Conservation (phyloP, 2,797 vertebrate genomes). For the Denticeps clupeoides region DNA sequence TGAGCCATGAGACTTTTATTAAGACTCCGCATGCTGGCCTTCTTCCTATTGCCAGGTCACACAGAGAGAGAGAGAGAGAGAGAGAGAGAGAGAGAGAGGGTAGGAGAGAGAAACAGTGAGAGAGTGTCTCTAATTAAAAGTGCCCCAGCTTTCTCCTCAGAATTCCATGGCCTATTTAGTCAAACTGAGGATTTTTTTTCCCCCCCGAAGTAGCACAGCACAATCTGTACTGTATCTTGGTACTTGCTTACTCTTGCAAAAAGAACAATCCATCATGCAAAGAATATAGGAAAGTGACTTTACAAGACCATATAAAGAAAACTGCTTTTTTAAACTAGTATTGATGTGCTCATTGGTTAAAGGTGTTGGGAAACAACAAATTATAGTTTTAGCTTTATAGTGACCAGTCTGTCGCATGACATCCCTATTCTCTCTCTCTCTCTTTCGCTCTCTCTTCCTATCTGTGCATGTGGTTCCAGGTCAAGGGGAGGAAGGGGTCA, state of each 20-base stretch:
- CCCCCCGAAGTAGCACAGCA: slow-evolving; percentile 3
- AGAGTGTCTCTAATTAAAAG: slow-evolving; percentile 39
- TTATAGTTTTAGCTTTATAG: slow-evolving; percentile 58
- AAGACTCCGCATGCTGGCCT: not conserved
- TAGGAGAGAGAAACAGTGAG: not conserved
- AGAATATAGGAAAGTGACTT: too few relatives aligned
- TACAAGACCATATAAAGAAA: too few relatives aligned
- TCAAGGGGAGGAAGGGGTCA: slow-evolving; percentile 17
- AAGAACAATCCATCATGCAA: not conserved
- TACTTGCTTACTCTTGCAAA: slow-evolving; percentile 8
- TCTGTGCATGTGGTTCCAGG: slow-evolving; percentile 17
- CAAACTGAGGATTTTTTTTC: slow-evolving; percentile 23
- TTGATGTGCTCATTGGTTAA: not conserved
- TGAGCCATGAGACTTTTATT: not conserved
- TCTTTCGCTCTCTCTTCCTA: slow-evolving; percentile 20
- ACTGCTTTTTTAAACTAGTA: too few relatives aligned
- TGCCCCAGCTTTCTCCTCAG: slow-evolving; percentile 30
- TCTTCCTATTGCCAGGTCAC: not conserved
- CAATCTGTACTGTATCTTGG: slow-evolving; percentile 4
- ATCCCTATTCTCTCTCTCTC: slow-evolving; percentile 20
- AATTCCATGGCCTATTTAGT: slow-evolving; percentile 37
- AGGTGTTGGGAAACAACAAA: slow-evolving; percentile 34
- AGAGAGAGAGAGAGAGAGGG: not conserved
- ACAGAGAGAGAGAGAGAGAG: not conserved
- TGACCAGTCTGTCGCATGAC: slow-evolving; percentile 56